Base-by-base conservation (phyloP, 1,140 invertebrate species). In the Steinernema khuongi region DNA sequence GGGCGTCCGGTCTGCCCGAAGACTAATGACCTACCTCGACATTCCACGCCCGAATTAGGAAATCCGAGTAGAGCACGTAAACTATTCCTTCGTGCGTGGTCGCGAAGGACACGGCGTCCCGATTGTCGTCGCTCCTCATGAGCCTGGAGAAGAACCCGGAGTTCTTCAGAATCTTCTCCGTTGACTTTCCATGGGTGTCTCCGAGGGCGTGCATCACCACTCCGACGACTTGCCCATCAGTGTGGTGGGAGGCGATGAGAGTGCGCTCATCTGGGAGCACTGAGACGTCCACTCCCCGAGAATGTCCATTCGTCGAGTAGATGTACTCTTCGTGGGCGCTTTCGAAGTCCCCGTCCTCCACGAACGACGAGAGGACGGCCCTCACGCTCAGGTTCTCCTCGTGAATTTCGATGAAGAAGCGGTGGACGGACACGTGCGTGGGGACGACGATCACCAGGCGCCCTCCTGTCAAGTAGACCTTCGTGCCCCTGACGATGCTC, bases 21-120 rank as follows among this genome's bases (percentile, higher is more conserved):
- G 4, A 60, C 19, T 60, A n/a, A 22, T 11, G n/a, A 41, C 26
- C 4, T 60, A 60, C 50, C 50, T 60, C 11, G 4, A 26, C 50
- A 22, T 22, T 60, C 50, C 50, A 60, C 14, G 26, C 19, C 14
- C 50, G 50, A 26, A 60, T 11, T 7, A 7, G 50, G 22, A 14
- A 60, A 60, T 60, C 50, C 50, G 50, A 60, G 22, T 60, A 60
- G 7, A 60, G n/a, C n/a, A n/a, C 36, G 36, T 41, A 41, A 7
- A 41, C 36, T 7, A 60, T 14, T 22, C 50, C 50, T 22, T 60
- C 14, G 19, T 7, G 26, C 14, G 50, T 60, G 50, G 26, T 22
- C 19, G 50, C 50, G 4, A 4, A 26, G 22, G 11, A 11, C 7
- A 60, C 19, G 50, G 26, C 50, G 14, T 60, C 14, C 7, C 7